Base-by-base conservation (phyloP, 2,888 invertebrate species). In the Harmothoe impar region DNA sequence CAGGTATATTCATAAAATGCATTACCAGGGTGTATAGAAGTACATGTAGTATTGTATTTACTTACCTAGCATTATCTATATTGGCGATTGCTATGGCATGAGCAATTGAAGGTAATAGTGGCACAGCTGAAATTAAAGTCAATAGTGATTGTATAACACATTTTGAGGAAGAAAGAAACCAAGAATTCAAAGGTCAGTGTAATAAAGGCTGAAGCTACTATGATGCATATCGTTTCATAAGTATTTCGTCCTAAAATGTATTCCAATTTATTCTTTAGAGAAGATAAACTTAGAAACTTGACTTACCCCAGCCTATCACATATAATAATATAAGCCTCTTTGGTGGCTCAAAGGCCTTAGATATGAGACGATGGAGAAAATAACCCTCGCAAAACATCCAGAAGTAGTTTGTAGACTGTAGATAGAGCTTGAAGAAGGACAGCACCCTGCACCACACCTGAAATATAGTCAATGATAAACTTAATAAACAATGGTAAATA, bases 381-480 rank as follows among this genome's bases (percentile, higher is more conserved):
- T 94, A 94, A 0, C 95, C 95, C 90, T 95, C 95, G 88, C 94
- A 94, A 90, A 95, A 95, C 95, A 95, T 95, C 95, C 95, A 95
- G 89, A 94, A 93, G 89, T 94, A 95, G 90, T 94, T 95, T 17
- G 94, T 93, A 72, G 94, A 72, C 12, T 90, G 90, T 35, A 92
- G 68, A 90, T 92, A 92, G 51, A 92, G 88, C 91, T 92, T 92
- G 56, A 89, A 68, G 56, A 90, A 86, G 31, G 92, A 91, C 43
- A 92, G 86, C n/a, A 92, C 29, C 1, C 92, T 89, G 88, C 92
- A 92, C 92, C 92, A 92, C n/a, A 91, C 84, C 92, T 92, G 43
- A 7, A 90, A 90, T 10, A 78, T 0, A 89, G 5, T 56, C 7
- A 52, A 29, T 68, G 68, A 15, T 56, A 20, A 56, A n/a, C n/a